Evolutionary conservation across 1,140 invertebrate genomes (phyloP).

Genomic region (Hydropsyche tenuis): DNA sequence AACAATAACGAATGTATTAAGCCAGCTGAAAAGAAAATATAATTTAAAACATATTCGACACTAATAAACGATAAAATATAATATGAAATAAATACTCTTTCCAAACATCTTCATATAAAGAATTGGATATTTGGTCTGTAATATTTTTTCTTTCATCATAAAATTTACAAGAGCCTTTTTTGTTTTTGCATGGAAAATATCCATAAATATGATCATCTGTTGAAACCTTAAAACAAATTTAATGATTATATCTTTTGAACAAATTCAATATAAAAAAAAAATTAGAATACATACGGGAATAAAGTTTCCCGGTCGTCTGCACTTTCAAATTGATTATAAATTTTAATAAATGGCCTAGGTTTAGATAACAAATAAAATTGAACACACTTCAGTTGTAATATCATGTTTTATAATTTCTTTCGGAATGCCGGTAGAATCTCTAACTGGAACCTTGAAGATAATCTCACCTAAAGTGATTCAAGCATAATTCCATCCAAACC

Average conservation of each 20-base stretch:
- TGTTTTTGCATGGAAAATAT: constrained; percentile 63
- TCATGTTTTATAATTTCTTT: constrained; percentile 66
- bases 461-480: constrained; percentile 64
- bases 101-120: constrained; percentile 22
- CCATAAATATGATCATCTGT: constrained; percentile 65
- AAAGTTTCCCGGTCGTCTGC: background rate
- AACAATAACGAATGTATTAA: constrained; percentile 71
- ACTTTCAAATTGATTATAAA: constrained; percentile 64
- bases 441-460: constrained; percentile 54
- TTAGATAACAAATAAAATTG: constrained; percentile 67
- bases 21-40: constrained; percentile 58
- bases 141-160: constrained; percentile 66
- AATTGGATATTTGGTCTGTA: constrained; percentile 53
- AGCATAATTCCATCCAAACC: constrained; percentile 80
- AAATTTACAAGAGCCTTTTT: constrained; percentile 72
- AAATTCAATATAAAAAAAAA: no score
- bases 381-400: constrained; percentile 61
- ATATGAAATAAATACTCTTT: constrained; percentile 31
- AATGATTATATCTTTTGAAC: background rate
- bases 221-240: background rate
- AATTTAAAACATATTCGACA: background rate
- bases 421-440: constrained; percentile 54
- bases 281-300: background rate
- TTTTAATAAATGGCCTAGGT: constrained; percentile 63
- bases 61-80: background rate